Base-by-base conservation (phyloP, 2,113 vertebrate species). In the Strix uralensis region DNA sequence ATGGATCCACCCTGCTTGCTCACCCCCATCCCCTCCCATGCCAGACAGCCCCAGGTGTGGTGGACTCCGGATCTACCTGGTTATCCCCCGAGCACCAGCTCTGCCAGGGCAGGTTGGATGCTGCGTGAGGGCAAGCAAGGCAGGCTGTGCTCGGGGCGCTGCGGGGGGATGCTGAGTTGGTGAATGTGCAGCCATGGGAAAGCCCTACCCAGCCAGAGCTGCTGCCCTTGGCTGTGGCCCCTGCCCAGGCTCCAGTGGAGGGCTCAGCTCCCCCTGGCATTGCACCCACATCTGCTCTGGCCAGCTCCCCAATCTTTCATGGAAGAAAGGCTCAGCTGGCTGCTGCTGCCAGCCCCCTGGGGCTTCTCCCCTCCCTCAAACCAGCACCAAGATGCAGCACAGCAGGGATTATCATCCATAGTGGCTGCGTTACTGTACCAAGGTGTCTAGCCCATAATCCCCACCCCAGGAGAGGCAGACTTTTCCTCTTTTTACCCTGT, bases 191-290 rank as follows among this genome's bases (percentile, higher is more conserved):
- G 46, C 46, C 46, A 19, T 47, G 46, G 20, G 46, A 47, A 47
- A 47, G 46, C 20, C 19, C 46, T 47, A 20, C 46, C 46, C 19
- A 10, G 10, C 46, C 19, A 47, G 46, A 47, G 20, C 46, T 9
- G 19, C 46, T 47, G 65, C 21, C 44, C n/a, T 34, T 2, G 1
- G n/a, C 66, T n/a, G 44, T 51, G 44, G 15, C 70, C 20, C 4
- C 13, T 46, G 22, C n/a, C 12, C 16, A 47, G 57, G 40, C 38
- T 59, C 13, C 72, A 25, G 30, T 9, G 1, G 36, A 6, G 30
- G 1, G 8, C 38, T 52, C 47, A 5, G 20, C 27, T 55, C 23
- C 40, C 22, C 34, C 21, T 4, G 1, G 22, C 3, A 1, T 8
- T n/a, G 34, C 13, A 46, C 47, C 27, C 17, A 10, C 3, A 7